Conservation (phyloP, 2,888 invertebrate species). For the Drosophila atripex region DNA sequence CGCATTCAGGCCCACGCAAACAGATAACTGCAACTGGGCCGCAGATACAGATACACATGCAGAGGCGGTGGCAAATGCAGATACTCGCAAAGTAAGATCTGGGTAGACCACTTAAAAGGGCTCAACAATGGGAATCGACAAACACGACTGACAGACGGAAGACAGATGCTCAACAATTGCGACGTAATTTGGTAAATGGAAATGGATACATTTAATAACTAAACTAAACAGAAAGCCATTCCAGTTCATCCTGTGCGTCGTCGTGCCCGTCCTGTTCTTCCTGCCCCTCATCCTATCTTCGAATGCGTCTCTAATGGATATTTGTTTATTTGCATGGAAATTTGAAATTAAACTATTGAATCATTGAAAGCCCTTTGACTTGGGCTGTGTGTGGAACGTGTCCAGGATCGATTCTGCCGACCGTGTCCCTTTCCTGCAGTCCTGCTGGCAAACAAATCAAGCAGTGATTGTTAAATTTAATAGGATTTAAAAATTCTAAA, state of each 20-base stretch:
- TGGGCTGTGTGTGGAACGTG: constrained; percentile 39
- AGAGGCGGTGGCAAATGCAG: constrained; percentile 11
- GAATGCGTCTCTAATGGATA: constrained; percentile 28
- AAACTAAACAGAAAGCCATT: constrained; percentile 61
- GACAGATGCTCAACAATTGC: constrained; percentile 44
- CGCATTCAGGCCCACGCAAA: constrained; percentile 45
- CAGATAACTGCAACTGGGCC: background rate
- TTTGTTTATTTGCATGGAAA: constrained; percentile 65
- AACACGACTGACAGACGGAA: constrained; percentile 29
- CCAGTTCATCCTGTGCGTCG: constrained; percentile 7
- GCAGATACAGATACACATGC: constrained; percentile 12
- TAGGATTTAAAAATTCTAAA: constrained; percentile 73
- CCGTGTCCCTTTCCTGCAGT: constrained; percentile 7
- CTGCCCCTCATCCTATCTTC: background rate
- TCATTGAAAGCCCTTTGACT: constrained; percentile 61
- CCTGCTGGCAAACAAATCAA: constrained; percentile 62
- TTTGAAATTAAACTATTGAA: constrained; percentile 65
- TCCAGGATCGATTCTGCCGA: constrained; percentile 13
- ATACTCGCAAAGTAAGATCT: constrained; percentile 35
- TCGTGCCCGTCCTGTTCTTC: background rate
- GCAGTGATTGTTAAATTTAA: constrained; percentile 71
- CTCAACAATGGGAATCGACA: constrained; percentile 39
- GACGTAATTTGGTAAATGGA: constrained; percentile 60
- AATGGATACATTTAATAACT: constrained; percentile 73
- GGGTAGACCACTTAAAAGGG: constrained; percentile 15